Percentiles rank a stretch among this genome's conserved stretches.
These are phyloP conservation scores for Macrosoma leucophasiata DNA, from an alignment of 2,888 invertebrate species.

Conservation along the genomic window DNA sequence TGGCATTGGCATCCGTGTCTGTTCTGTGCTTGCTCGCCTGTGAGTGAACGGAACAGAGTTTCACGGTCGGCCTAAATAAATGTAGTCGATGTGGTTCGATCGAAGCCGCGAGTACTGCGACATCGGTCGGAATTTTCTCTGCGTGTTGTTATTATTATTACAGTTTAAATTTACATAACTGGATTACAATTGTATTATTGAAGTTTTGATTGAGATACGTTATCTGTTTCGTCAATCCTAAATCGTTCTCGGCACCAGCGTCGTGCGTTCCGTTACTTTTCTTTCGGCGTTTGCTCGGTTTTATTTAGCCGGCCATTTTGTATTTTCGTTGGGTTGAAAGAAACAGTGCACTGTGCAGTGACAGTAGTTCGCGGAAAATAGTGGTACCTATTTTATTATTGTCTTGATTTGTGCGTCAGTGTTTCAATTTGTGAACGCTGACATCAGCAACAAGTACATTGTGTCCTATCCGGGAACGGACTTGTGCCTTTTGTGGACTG, in stretches of 20 bases:
- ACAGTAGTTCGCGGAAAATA: constrained; percentile 51
- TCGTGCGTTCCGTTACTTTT: constrained; percentile 17
- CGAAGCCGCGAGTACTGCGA: constrained; percentile 21
- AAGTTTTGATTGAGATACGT: constrained; percentile 9
- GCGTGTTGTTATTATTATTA: constrained; percentile 31
- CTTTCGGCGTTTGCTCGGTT: constrained; percentile 24
- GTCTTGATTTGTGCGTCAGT: constrained; percentile 36
- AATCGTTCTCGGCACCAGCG: constrained; percentile 27
- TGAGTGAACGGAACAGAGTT: constrained; percentile 55
- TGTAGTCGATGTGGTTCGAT: constrained; percentile 25
- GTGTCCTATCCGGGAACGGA: no score
- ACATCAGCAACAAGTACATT: no score
- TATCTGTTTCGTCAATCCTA: constrained; percentile 18
- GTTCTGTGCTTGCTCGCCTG: constrained; percentile 37
- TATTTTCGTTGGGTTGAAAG: constrained; percentile 43
- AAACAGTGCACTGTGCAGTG: constrained; percentile 27
- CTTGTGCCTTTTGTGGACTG: no score
- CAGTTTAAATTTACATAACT: constrained; percentile 40
- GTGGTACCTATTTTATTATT: no score
- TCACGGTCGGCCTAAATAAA: constrained; percentile 33
- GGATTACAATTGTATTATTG: constrained; percentile 34
- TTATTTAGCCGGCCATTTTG: constrained; percentile 65
- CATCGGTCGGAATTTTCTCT: constrained; percentile 20
- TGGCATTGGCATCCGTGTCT: constrained; percentile 48
- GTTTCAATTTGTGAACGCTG: no score